These are phyloP conservation scores for Epicampocera succincta DNA, from an alignment of 2,888 invertebrate species.

Conservation along the genomic window DNA sequence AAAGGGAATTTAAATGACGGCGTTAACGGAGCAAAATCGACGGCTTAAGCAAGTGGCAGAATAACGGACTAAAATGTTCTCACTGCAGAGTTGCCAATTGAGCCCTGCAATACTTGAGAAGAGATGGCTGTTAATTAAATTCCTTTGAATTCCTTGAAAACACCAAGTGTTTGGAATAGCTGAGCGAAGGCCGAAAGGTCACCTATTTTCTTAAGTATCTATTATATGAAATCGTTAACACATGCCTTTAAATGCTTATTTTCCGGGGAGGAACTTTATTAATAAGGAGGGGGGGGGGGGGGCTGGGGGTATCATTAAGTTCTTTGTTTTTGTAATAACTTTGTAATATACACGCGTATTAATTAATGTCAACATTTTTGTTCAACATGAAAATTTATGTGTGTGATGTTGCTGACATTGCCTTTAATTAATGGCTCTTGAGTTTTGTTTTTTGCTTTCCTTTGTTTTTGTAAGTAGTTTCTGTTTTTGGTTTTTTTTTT, in stretches of 20 bases:
- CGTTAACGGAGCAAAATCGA: background rate
- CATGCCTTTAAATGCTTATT: slow-evolving; percentile 40
- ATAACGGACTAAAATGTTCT: too few relatives aligned
- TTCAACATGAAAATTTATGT: slow-evolving; percentile 67
- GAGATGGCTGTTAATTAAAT: too few relatives aligned
- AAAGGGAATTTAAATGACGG: slow-evolving; percentile 14
- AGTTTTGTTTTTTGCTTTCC: slow-evolving; percentile 34
- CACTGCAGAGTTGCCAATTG: background rate
- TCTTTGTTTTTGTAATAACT: slow-evolving; percentile 21
- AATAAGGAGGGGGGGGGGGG: too few relatives aligned
- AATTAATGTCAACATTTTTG: slow-evolving; percentile 70
- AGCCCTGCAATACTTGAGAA: background rate
- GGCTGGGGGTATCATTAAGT: background rate
- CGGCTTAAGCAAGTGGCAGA: too few relatives aligned
- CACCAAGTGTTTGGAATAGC: too few relatives aligned
- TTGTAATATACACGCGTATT: slow-evolving; percentile 66
- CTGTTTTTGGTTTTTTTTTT: too few relatives aligned
- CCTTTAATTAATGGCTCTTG: slow-evolving; percentile 67
- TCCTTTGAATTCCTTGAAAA: too few relatives aligned
- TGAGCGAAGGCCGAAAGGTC: too few relatives aligned
- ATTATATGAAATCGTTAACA: slow-evolving; percentile 42
- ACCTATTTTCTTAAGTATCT: slow-evolving; percentile 14
- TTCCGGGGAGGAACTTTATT: slow-evolving; percentile 10
- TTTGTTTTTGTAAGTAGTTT: background rate
- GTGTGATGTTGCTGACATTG: slow-evolving; percentile 65